Conservation (phyloP, 1,140 invertebrate species). For the Lepidurus apus region DNA sequence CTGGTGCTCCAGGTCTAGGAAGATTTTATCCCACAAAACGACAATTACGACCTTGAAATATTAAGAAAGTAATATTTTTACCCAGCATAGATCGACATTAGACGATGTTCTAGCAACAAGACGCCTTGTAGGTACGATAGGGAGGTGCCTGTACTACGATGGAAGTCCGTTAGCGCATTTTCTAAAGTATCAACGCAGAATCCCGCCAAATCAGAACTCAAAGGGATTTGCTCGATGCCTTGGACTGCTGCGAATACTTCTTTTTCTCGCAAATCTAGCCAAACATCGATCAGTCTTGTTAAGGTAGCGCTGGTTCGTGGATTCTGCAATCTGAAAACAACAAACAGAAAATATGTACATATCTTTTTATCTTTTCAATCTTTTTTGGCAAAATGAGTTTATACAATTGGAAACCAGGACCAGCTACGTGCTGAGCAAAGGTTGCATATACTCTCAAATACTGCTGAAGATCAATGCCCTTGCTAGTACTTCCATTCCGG, state of each 20-base stretch:
- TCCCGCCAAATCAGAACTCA: background rate
- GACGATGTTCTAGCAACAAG: background rate
- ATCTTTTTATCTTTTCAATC: background rate
- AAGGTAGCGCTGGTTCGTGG: background rate
- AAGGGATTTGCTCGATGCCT: background rate
- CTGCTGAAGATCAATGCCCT: background rate
- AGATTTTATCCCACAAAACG: background rate
- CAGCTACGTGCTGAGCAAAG: background rate
- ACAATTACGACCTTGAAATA: no score
- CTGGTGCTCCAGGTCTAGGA: background rate
- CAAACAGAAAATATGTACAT: background rate
- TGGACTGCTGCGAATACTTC: background rate
- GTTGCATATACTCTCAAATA: background rate
- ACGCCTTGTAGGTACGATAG: background rate
- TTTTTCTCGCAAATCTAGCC: background rate
- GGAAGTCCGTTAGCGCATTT: background rate
- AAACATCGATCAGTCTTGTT: background rate
- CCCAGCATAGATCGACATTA: background rate
- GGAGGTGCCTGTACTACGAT: background rate
- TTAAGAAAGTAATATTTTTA: background rate
- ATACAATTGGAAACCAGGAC: background rate
- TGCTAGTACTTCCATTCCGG: background rate
- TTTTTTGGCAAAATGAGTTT: background rate
- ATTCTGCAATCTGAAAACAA: background rate
- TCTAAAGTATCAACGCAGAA: background rate